Percentiles rank a stretch among this genome's conserved stretches.
phyloP scores from a whole-genome alignment of 2,113 vertebrate species.

The Limanda limanda region DNA sequence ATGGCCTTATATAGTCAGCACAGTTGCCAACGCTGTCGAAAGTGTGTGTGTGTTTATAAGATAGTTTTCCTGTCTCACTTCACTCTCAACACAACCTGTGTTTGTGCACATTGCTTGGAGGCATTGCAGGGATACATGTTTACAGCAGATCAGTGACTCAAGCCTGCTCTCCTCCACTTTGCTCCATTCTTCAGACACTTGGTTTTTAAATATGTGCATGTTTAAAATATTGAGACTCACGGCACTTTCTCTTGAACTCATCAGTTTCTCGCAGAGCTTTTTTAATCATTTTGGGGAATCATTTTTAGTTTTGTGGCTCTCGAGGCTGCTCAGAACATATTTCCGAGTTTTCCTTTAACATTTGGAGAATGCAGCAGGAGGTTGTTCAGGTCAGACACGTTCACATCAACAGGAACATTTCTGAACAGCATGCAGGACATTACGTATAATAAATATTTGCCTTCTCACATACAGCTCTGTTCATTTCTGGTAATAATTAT shows the following conservation, averaged over 20 bases:
- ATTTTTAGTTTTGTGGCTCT: no score
- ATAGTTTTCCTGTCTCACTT: neutral
- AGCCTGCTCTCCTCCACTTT: neutral
- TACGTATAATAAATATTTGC: no score
- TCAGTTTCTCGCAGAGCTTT: neutral
- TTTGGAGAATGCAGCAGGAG: no score
- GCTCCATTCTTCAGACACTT: constrained; percentile 2
- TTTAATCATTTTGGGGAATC: no score
- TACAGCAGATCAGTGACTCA: constrained; percentile 39
- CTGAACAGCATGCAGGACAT: no score
- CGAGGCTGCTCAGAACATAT: no score
- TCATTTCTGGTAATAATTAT: no score
- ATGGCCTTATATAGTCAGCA: constrained; percentile 29
- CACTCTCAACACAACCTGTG: constrained; percentile 17
- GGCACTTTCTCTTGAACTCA: neutral
- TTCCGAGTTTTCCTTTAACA: no score
- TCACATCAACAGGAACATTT: no score
- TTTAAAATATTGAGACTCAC: neutral
- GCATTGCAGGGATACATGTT: constrained; percentile 37
- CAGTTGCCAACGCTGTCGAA: constrained; percentile 20
- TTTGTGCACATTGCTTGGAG: constrained; percentile 37
- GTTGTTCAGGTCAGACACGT: no score
- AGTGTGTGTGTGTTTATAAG: constrained; percentile 11
- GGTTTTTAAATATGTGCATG: constrained; percentile 8
- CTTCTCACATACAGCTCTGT: no score